These are phyloP conservation scores for Macaria notata DNA, from an alignment of 2,888 invertebrate species.

Conservation along the genomic window DNA sequence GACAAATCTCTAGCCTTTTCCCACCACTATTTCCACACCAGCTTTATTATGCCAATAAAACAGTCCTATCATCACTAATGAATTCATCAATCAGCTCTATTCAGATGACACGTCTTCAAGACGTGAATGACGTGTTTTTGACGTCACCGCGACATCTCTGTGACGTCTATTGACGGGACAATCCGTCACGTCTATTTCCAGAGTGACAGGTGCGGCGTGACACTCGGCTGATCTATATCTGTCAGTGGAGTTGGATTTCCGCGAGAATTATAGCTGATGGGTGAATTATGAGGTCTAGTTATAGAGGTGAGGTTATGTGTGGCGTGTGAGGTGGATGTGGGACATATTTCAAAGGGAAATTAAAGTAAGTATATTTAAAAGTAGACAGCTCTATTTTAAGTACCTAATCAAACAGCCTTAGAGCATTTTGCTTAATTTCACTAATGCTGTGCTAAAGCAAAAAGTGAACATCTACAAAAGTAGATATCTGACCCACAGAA, in stretches of 20 bases:
- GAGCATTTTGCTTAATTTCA: too few relatives aligned
- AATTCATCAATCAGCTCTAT: conserved; percentile 14
- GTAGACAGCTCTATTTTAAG: too few relatives aligned
- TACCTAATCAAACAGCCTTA: too few relatives aligned
- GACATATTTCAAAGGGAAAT: neutral
- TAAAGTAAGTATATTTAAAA: too few relatives aligned
- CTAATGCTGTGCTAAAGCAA: too few relatives aligned
- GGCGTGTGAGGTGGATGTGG: neutral
- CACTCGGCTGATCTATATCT: conserved; percentile 38
- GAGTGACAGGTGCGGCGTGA: conserved; percentile 38
- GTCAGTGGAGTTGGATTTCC: conserved; percentile 33
- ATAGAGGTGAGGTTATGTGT: conserved; percentile 1
- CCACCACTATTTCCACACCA: conserved; percentile 5
- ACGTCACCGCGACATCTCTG: conserved; percentile 9
- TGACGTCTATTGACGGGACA: conserved; percentile 21
- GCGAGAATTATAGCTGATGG: conserved; percentile 31
- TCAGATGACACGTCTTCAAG: conserved; percentile 20
- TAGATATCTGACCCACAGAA: too few relatives aligned
- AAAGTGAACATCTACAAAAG: too few relatives aligned
- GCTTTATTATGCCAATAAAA: conserved; percentile 26
- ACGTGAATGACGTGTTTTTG: conserved; percentile 11
- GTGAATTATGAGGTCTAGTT: conserved; percentile 27
- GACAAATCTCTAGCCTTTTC: neutral
- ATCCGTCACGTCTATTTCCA: conserved; percentile 32
- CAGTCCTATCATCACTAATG: conserved; percentile 23